Base-by-base conservation (phyloP, 2,888 invertebrate species). In the Agrotis ipsilon region DNA sequence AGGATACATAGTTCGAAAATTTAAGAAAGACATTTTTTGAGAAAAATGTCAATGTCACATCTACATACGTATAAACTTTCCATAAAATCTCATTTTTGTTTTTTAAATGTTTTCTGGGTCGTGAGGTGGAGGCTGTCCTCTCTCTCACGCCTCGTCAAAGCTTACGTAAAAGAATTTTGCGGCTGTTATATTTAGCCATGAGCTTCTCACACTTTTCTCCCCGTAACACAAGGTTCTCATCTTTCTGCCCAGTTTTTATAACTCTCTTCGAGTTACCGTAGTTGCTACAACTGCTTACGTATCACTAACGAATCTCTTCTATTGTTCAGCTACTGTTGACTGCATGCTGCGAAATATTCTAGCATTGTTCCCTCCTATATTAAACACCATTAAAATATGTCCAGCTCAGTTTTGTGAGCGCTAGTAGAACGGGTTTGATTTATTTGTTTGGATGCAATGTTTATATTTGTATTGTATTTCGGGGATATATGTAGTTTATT, bases 251-350 rank as follows among this genome's bases (percentile, higher is more conserved):
- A n/a, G 2, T 18, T 54, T 54, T 32, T 32, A 32, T n/a, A 19
- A 18, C 5, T 32, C 5, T 6, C 6, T 60, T 73, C 75, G 78
- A 81, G 77, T 82, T 78, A 21, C 9, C 6, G 0, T 81, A 68
- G 85, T 89, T 86, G 9, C n/a, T 52, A 62, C 54, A 71, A 59
- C 64, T 78, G 81, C 77, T 88, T 84, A 79, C 79, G 84, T 88
- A 88, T 88, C 86, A 83, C 82, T 87, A 86, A 88, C 88, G 86
- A 88, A 88, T 87, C 85, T 86, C 75, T n/a, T 70, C 83, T 80
- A 89, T 89, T 89, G 89, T 89, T 89, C 83, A 51, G 57, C 60
- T 76, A 66, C 77, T 81, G 85, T 81, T 80, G 86, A 81, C 82
- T 79, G 83, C 74, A 78, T 68, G 68, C 82, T 66, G 55, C 63